Conservation (phyloP, 1,140 invertebrate species). For the Caenorhabditis tropicalis region DNA sequence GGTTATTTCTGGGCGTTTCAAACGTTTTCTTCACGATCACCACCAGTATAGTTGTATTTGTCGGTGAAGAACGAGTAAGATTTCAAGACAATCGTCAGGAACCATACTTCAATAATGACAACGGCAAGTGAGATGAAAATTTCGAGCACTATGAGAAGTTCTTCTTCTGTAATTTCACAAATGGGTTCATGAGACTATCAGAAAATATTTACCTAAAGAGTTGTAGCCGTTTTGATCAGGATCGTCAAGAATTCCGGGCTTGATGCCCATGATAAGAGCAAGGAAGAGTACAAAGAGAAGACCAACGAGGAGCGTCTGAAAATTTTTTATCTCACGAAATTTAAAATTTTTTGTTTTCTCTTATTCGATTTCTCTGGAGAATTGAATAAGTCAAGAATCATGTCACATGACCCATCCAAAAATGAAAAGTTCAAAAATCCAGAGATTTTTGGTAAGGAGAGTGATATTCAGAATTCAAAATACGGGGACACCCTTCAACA, state of each 20-base stretch:
- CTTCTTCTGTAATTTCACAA: conserved; percentile 45
- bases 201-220: conserved; percentile 45
- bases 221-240: conserved; percentile 47
- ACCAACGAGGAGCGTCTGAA: conserved; percentile 44
- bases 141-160: conserved; percentile 46
- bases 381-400: no score
- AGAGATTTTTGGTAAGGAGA: no score
- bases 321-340: background rate
- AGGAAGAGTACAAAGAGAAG: conserved; percentile 51
- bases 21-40: conserved; percentile 41
- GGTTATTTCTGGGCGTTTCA: background rate
- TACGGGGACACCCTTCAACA: no score
- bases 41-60: conserved; percentile 50
- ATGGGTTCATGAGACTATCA: background rate
- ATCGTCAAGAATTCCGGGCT: conserved; percentile 46
- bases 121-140: conserved; percentile 46
- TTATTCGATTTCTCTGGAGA: background rate
- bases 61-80: conserved; percentile 47
- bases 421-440: no score
- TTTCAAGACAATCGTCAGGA: conserved; percentile 41
- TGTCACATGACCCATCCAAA: no score
- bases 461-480: no score
- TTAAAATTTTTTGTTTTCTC: background rate
- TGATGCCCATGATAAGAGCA: conserved; percentile 48
- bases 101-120: conserved; percentile 51